A percentile compares a stretch with the other conserved stretches of the same genome.
Evolutionary conservation across 2,113 vertebrate genomes (phyloP).

Genomic region (Carassius gibelio): DNA sequence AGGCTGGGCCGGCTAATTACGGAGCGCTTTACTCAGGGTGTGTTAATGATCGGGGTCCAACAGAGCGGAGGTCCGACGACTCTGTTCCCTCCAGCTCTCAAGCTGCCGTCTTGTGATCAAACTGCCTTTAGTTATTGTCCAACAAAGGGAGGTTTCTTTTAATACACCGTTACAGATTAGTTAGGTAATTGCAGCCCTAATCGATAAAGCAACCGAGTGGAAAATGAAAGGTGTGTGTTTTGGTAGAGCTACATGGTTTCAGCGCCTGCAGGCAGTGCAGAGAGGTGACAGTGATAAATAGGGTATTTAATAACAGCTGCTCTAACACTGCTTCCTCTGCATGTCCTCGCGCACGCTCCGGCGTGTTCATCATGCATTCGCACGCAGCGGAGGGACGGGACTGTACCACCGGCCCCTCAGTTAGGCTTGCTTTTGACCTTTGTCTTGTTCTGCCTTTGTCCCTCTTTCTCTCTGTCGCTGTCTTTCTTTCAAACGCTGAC

Average conservation of each 20-base stretch:
- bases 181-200: slow-evolving; percentile 79
- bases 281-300: slow-evolving; percentile 85
- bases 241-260: slow-evolving; percentile 73
- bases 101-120: slow-evolving; percentile 75
- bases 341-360: slow-evolving; percentile 45
- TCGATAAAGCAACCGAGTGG: slow-evolving; percentile 80
- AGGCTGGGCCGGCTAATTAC: slow-evolving; percentile 68
- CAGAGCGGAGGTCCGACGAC: slow-evolving; percentile 42
- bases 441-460: slow-evolving; percentile 36
- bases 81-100: slow-evolving; percentile 75
- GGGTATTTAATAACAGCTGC: slow-evolving; percentile 85
- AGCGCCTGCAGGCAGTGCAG: slow-evolving; percentile 69
- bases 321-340: slow-evolving; percentile 64
- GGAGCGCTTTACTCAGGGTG: slow-evolving; percentile 66
- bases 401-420: slow-evolving; percentile 18
- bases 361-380: slow-evolving; percentile 49
- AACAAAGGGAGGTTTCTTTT: slow-evolving; percentile 81
- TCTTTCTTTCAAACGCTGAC: slow-evolving; percentile 19
- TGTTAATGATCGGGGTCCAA: slow-evolving; percentile 76
- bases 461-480: slow-evolving; percentile 20
- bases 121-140: slow-evolving; percentile 85
- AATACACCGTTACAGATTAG: slow-evolving; percentile 81
- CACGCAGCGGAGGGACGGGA: slow-evolving; percentile 16
- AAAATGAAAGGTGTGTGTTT: slow-evolving; percentile 79
- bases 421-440: slow-evolving; percentile 46